Evolutionary conservation across 2,797 vertebrate genomes (phyloP).

Genomic region (Pristis pectinata): DNA sequence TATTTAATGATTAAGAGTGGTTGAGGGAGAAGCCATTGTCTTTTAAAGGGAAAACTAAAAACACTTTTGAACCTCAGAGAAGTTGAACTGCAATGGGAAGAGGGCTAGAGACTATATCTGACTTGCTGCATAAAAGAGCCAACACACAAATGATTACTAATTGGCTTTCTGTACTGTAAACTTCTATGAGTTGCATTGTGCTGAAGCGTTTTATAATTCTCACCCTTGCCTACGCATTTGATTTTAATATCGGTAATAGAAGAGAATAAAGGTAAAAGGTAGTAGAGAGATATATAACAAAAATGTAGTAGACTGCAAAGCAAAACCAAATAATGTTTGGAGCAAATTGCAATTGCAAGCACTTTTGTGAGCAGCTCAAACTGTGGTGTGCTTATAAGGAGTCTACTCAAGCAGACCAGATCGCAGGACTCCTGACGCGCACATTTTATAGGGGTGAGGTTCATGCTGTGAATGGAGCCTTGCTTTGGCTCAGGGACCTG

Average conservation of each 20-base stretch:
- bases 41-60: neutral
- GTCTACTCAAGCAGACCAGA: neutral
- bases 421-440: neutral
- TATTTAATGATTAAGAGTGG: neutral
- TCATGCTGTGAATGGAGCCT: neutral
- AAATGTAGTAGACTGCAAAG: neutral
- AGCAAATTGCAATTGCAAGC: neutral
- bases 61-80: neutral
- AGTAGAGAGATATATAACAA: neutral
- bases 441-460: neutral
- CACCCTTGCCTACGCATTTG: neutral
- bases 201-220: neutral
- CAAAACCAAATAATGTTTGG: neutral
- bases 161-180: neutral
- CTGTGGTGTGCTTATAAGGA: no score
- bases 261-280: neutral
- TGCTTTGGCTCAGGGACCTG: neutral
- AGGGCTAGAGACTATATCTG: neutral
- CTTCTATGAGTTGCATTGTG: no score
- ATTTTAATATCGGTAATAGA: neutral
- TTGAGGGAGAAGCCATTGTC: neutral
- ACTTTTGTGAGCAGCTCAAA: neutral
- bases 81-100: neutral
- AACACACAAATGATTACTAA: neutral
- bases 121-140: neutral